These are phyloP conservation scores for Nephila pilipes DNA, from an alignment of 1,140 invertebrate genomes.

Conservation along the genomic window DNA sequence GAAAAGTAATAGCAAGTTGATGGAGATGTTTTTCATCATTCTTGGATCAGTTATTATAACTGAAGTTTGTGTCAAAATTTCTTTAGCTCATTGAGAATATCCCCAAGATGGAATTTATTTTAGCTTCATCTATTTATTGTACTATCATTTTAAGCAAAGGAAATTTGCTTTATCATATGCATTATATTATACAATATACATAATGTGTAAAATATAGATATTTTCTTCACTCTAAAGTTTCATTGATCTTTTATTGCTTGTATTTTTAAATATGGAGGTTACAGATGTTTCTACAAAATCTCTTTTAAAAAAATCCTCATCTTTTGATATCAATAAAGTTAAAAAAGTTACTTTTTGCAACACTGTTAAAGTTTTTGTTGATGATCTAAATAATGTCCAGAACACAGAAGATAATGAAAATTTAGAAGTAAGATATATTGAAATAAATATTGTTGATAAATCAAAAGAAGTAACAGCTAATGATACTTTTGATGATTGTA, in stretches of 20 bases:
- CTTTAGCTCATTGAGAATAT: not conserved
- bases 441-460: conserved; percentile 73
- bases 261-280: conserved; percentile 20
- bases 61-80: not conserved
- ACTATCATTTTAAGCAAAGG: conserved; percentile 38
- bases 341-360: conserved; percentile 68
- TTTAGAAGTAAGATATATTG: conserved; percentile 50
- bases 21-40: too few species aligned
- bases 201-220: not conserved
- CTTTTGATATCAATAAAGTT: conserved; percentile 21
- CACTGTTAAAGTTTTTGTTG: conserved; percentile 66
- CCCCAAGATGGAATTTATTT: conserved; percentile 2
- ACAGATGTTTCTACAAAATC: conserved; percentile 41
- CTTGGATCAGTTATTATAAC: too few species aligned
- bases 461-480: not conserved
- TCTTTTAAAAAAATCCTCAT: conserved; percentile 59
- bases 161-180: conserved; percentile 39
- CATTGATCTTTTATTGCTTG: not conserved
- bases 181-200: not conserved
- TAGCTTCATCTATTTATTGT: conserved; percentile 6
- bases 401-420: not conserved
- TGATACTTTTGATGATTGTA: conserved; percentile 69
- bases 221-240: not conserved
- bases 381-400: conserved; percentile 24
- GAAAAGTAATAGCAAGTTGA: too few species aligned